Percentiles rank a stretch among this genome's conserved stretches.
phyloP scores from a whole-genome alignment of 2,797 vertebrate species.

The Caiman crocodilus region DNA sequence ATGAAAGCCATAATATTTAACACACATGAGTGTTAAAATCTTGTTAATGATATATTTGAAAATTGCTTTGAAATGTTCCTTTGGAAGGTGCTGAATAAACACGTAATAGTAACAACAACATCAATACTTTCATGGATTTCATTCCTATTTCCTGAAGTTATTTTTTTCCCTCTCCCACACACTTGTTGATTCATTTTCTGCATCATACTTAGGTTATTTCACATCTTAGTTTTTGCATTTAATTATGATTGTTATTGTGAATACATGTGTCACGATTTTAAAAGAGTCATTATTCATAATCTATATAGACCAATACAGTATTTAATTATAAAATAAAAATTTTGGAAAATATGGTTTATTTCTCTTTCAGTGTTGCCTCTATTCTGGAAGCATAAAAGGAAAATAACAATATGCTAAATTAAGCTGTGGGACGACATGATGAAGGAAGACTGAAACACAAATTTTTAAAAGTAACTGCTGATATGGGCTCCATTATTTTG shows the following conservation, averaged over 20 bases:
- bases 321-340: conserved; percentile 61
- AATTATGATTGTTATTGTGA: neutral
- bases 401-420: conserved; percentile 2
- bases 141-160: neutral
- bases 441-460: neutral
- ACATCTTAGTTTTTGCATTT: neutral
- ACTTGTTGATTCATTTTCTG: neutral
- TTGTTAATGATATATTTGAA: conserved; percentile 49
- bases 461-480: neutral
- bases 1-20: neutral
- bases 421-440: neutral
- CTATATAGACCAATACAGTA: conserved; percentile 19
- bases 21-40: neutral
- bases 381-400: neutral
- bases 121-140: conserved; percentile 5
- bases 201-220: neutral
- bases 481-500: neutral
- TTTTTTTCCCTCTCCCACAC: neutral
- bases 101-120: neutral
- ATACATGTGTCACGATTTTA: conserved; percentile 47
- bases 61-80: conserved; percentile 25
- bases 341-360: conserved; percentile 53
- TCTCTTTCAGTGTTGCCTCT: conserved; percentile 47
- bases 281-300: conserved; percentile 38
- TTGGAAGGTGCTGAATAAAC: conserved; percentile 9